phyloP scores from a whole-genome alignment of 2,113 vertebrate genomes.

The Erythrocercus mccallii region DNA sequence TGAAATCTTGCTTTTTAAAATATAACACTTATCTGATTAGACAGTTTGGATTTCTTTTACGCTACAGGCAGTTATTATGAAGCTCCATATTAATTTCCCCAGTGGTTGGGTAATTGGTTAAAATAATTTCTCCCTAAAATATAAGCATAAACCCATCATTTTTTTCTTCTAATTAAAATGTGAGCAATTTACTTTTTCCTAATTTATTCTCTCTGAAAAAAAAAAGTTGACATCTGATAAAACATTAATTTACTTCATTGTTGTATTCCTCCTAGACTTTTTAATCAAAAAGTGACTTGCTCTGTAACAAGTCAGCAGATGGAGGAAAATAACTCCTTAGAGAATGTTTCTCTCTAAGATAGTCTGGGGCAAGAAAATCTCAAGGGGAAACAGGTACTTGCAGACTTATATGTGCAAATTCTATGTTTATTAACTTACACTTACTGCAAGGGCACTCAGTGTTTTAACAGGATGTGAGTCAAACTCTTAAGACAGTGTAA shows the following conservation, averaged over 20 bases:
- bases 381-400: background rate
- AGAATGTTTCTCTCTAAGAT: background rate
- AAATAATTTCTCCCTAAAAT: conserved; percentile 32
- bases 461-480: background rate
- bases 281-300: conserved; percentile 1
- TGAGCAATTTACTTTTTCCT: background rate
- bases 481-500: background rate
- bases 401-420: background rate
- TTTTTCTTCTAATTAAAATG: conserved; percentile 26
- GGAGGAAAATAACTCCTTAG: background rate
- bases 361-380: background rate
- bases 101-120: background rate
- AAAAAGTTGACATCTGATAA: conserved; percentile 21
- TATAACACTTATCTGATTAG: background rate
- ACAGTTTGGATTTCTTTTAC: background rate
- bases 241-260: background rate
- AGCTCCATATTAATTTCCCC: background rate
- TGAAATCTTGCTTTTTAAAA: background rate
- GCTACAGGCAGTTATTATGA: background rate
- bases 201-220: background rate
- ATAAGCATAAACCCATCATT: background rate
- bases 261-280: background rate
- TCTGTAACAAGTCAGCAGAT: background rate
- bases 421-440: background rate
- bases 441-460: background rate